Evolutionary conservation across 2,888 invertebrate genomes (phyloP).

Genomic region (Eupithecia centaureata): DNA sequence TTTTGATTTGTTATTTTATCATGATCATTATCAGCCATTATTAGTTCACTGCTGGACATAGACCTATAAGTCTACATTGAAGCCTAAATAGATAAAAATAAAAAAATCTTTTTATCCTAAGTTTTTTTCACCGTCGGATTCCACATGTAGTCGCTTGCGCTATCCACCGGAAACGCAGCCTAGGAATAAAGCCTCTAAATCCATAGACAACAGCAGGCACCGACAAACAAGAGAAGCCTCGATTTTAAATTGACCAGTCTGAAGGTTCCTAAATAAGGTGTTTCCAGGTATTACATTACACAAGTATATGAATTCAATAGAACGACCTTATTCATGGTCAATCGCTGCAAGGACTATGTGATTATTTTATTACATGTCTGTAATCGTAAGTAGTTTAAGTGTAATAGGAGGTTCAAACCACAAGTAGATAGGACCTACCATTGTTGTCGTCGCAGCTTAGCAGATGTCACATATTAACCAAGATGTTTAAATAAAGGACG

Average conservation of each 20-base stretch:
- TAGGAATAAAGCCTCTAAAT: not conserved
- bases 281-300: not conserved
- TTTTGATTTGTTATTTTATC: too few species aligned
- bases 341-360: not conserved
- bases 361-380: conserved; percentile 3
- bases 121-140: too few species aligned
- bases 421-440: not conserved
- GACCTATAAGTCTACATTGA: too few species aligned
- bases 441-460: not conserved
- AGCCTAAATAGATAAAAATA: too few species aligned
- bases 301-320: not conserved
- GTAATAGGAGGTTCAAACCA: not conserved
- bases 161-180: not conserved
- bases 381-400: not conserved
- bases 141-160: not conserved
- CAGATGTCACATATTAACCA: not conserved
- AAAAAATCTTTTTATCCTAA: too few species aligned
- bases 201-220: too few species aligned
- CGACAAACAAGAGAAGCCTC: not conserved
- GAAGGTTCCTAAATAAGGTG: not conserved
- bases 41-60: too few species aligned
- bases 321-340: not conserved
- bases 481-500: not conserved
- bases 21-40: too few species aligned
- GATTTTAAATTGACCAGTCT: not conserved